Evolutionary conservation across 1,140 invertebrate species (phyloP), one percentile per base, ranked within the genome.

Genomic region (Drosophila prosaltans): DNA sequence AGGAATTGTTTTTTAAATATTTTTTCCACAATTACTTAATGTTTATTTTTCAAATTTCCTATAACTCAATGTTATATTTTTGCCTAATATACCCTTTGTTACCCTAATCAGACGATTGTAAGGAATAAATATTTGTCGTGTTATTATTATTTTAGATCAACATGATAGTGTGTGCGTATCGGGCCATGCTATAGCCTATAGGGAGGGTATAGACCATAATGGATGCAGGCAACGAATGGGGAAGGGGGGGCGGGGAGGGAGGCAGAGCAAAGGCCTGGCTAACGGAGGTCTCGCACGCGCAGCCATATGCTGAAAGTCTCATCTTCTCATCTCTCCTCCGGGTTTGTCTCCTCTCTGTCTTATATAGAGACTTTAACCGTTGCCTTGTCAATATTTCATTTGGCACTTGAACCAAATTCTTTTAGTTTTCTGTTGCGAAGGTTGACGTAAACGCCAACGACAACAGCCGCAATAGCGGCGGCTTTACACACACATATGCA

Each of bases 391-490:
- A 89, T 89, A 89, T 89, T 89, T 89, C 81, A 84, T 90, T 89
- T 89, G 85, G 84, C 84, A 89, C 84, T 89, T 89, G 84, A 89
- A 81, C 84, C 78, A 89, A 89, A 89, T 89, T 90, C 84, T 89
- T 89, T 89, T 72, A 84, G 84, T 90, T 83, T 51, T 51, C 45
- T 69, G 70, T 77, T 89, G 77, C 80, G 74, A 78, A 78, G 75
- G 75, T 77, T 77, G 74, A 78, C 74, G 75, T 58, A 51, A 59
- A 71, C 62, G 39, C 28, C 62, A 63, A 65, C 21, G 69, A 24
- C 48, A 48, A 65, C 57, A 72, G 61, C 61, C 28, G 39, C 55
- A 32, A 8, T 26, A 36, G 9, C 36, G 16, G 28, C n/a, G 16
- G 32, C 28, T 58, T 51, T 10, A 24, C 45, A 36, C 6, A 5